Conservation (phyloP, 2,113 vertebrate genomes). For the Mastomys natalensis region DNA sequence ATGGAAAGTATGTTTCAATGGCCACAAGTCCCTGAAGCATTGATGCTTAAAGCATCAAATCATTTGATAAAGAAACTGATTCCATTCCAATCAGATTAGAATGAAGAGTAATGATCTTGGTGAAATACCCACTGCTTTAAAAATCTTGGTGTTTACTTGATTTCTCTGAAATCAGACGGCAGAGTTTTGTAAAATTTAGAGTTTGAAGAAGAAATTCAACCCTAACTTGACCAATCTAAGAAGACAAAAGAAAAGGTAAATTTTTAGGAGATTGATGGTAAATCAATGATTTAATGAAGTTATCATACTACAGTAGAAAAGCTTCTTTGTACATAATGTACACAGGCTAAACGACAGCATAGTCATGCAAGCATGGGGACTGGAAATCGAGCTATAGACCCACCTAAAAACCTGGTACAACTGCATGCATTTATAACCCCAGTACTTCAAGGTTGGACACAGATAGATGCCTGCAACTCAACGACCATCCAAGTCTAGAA, state of each 20-base stretch:
- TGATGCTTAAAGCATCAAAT: conserved; percentile 57
- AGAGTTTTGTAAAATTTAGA: conserved; percentile 46
- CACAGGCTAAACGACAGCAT: not conserved
- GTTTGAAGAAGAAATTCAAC: conserved; percentile 39
- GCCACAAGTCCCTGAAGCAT: conserved; percentile 57
- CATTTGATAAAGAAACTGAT: conserved; percentile 68
- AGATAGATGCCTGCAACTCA: not conserved
- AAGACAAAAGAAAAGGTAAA: not conserved
- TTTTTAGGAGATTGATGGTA: conserved; percentile 39
- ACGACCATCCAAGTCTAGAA: not conserved
- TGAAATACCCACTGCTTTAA: conserved; percentile 52
- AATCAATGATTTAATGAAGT: conserved; percentile 26
- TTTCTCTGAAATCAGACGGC: conserved; percentile 56
- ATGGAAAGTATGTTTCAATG: conserved; percentile 65
- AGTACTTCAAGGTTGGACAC: not conserved
- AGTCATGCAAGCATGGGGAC: not conserved
- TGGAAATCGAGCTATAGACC: not conserved
- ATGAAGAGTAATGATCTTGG: conserved; percentile 55
- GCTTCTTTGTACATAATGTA: conserved; percentile 8
- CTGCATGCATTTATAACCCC: not conserved
- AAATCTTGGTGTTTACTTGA: conserved; percentile 56
- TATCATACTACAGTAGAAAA: not conserved
- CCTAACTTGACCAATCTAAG: not conserved
- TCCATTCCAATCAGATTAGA: conserved; percentile 35
- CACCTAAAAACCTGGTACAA: not conserved